phyloP scores from a whole-genome alignment of 2,797 vertebrate genomes.

The Onychomys torridus region DNA sequence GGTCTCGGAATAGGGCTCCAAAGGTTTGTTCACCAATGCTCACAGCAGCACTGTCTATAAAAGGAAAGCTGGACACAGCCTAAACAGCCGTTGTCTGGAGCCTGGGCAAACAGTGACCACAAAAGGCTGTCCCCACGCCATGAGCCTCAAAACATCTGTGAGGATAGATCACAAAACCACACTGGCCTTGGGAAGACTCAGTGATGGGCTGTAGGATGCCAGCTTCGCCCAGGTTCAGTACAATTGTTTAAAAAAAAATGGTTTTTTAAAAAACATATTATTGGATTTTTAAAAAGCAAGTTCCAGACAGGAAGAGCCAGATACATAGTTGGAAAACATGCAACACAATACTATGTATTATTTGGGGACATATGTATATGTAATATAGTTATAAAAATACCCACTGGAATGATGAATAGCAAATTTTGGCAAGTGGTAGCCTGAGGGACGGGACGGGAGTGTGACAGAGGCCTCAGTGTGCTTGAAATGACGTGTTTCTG shows the following conservation, averaged over 20 bases:
- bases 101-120: background rate
- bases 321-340: background rate
- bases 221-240: constrained; percentile 33
- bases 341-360: background rate
- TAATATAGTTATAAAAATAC: background rate
- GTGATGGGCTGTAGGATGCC: background rate
- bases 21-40: background rate
- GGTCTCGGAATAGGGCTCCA: background rate
- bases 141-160: background rate
- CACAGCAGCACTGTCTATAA: background rate
- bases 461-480: background rate
- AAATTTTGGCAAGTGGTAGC: constrained; percentile 48
- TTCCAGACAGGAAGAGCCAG: background rate
- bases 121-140: background rate
- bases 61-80: constrained; percentile 6
- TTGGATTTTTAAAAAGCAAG: constrained; percentile 51
- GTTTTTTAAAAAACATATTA: background rate
- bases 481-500: constrained; percentile 48
- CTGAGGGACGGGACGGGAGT: constrained; percentile 15
- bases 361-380: background rate
- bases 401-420: background rate
- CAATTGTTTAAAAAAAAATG: background rate
- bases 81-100: background rate
- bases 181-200: constrained; percentile 18
- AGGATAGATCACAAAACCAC: constrained; percentile 38